Base-by-base conservation (phyloP, 2,113 vertebrate genomes). In the Tupaia tana region DNA sequence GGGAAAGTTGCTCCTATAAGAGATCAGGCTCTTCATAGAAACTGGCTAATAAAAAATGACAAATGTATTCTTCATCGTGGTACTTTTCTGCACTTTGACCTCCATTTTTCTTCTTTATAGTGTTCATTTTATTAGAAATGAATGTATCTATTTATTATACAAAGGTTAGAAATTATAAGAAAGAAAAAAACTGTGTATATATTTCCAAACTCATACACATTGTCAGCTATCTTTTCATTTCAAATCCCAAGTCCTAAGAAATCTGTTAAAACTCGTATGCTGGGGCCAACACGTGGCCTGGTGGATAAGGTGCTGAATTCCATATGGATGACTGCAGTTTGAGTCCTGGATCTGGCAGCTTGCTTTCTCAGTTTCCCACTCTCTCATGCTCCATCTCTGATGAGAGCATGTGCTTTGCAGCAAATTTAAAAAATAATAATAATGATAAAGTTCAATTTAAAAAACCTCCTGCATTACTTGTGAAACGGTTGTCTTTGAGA, bases 31-130 rank as follows among this genome's bases (percentile, higher is more conserved):
- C 12, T 91, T 69, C 24, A 2, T 10, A 82, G 24, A 64, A 66
- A 95, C 24, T 70, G 15, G 69, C 31, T 73, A 95, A 77, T 63
- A 54, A 69, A 94, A 92, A 54, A 58, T 71, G 34, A 54, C 24
- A 34, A 63, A 86, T 18, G 5, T 4, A 69, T 61, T 89, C 67
- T 94, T 89, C 71, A 83, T 43, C 6, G 4, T 63, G 63, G 11
- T 7, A 73, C 82, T 84, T 77, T 91, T 93, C 78, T 92, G 18
- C 29, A 20, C 29, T 79, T 83, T 25, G 84, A 52, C 58, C 52
- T 93, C 52, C 71, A 24, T 56, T 84, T 89, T 86, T 84, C 85
- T 56, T 79, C 29, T 73, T 91, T 95, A 71, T 54, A 24, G 6
- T 79, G 1, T 16, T n/a, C 90, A 81, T 56, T 11, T 19, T 80